Base-by-base conservation (phyloP, 2,888 invertebrate genomes). In the Dicranocentrus wangi region DNA sequence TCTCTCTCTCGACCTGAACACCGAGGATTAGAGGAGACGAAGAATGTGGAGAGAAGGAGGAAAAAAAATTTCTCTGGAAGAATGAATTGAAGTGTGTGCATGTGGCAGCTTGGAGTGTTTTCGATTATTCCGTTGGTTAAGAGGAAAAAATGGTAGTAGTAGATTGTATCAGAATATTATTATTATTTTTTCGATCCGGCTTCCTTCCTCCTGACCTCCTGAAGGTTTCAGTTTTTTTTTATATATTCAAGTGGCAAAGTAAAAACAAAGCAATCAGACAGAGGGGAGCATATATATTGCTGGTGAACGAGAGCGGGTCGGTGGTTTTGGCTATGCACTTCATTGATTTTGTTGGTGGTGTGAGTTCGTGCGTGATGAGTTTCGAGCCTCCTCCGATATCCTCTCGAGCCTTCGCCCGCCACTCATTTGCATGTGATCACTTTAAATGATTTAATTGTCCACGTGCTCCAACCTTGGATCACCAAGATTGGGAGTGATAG, bases 401-500 rank as follows among this genome's bases (percentile, higher is more conserved):
- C n/a, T n/a, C n/a, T n/a, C n/a, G n/a, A n/a, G n/a, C n/a, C n/a
- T n/a, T n/a, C n/a, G 32, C 32, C 3, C 3, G 10, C 32, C 32
- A 32, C 32, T 32, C 32, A 32, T 32, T 32, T 32, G 32, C 32
- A 32, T 32, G 73, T 66, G 79, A 68, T 65, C 60, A 71, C 28
- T 19, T 2, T 66, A 61, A 80, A 80, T 80, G 23, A 80, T 73
- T 68, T 69, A 80, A 73, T 73, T 73, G 72, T 80, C 53, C 80
- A 80, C 80, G 68, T 80, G 80, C 60, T 51, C 23, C 71, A 58
- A 1, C 32, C 32, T 1, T 55, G 55, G 61, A n/a, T 61, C 28
- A 32, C 28, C n/a, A 7, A 25, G 23, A 58, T 32, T 28, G 2
- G 1, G 1, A 17, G 7, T 61, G 32, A 61, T 32, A 10, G 10